These are phyloP conservation scores for Druon quercuslanigerum DNA, from an alignment of 1,140 invertebrate species.

Conservation along the genomic window DNA sequence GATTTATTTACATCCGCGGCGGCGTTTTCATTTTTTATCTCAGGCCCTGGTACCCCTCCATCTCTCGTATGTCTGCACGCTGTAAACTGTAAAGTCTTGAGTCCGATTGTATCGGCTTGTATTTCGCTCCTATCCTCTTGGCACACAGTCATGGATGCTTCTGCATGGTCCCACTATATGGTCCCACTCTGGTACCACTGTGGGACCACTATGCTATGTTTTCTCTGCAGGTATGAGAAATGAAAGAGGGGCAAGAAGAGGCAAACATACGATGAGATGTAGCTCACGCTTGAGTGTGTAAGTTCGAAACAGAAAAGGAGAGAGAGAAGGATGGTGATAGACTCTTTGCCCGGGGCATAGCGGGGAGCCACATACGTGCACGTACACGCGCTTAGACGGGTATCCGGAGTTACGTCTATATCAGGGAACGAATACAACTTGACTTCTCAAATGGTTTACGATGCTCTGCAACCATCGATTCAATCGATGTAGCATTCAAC, in stretches of 20 bases:
- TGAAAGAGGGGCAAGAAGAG: conserved; percentile 35
- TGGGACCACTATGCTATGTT: conserved; percentile 33
- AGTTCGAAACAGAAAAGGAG: background rate
- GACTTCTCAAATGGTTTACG: conserved; percentile 8
- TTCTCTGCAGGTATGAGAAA: conserved; percentile 40
- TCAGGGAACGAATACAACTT: conserved; percentile 23
- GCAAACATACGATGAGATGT: conserved; percentile 31
- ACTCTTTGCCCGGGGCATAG: conserved; percentile 26
- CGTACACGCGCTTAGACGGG: conserved; percentile 33
- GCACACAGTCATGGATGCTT: conserved; percentile 24
- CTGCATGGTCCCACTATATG: conserved; percentile 38
- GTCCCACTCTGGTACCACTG: background rate
- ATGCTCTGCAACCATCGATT: conserved; percentile 1
- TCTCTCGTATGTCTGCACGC: conserved; percentile 54
- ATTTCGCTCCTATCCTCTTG: conserved; percentile 42
- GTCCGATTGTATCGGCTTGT: conserved; percentile 60
- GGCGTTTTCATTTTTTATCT: conserved; percentile 56
- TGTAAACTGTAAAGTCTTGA: conserved; percentile 59
- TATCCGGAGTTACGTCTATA: conserved; percentile 46
- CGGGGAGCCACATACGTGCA: conserved; percentile 31
- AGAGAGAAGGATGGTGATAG: conserved; percentile 24
- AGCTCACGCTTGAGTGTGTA: background rate
- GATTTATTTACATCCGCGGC: conserved; percentile 66
- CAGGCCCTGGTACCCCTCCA: conserved; percentile 47
- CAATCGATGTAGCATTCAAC: background rate